A percentile compares a stretch with the other conserved stretches of the same genome.
Evolutionary conservation across 2,113 vertebrate species (phyloP).

Genomic region (Astatotilapia flaviijosephi): DNA sequence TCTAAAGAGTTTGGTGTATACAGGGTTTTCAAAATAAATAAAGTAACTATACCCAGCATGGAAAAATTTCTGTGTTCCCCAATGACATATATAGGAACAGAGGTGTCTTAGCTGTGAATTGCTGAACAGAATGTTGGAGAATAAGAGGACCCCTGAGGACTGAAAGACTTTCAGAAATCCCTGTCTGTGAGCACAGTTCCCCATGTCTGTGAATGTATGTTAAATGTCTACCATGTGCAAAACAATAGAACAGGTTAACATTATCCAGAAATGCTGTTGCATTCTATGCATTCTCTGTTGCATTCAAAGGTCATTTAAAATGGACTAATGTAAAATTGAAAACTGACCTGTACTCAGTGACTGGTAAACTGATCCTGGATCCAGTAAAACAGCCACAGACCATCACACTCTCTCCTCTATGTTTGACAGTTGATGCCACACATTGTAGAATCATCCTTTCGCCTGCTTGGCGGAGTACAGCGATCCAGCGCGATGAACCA

Average conservation of each 20-base stretch:
- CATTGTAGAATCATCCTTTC: neutral
- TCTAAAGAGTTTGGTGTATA: neutral
- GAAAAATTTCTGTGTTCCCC: neutral
- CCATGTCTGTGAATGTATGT: neutral
- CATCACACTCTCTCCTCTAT: neutral
- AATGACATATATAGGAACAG: neutral
- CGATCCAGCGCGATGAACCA: neutral
- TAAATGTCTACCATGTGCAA: neutral
- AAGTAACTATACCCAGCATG: neutral
- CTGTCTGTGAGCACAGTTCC: neutral
- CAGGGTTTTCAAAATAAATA: neutral
- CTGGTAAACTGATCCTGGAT: neutral
- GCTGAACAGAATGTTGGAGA: neutral
- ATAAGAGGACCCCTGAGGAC: neutral
- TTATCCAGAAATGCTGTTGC: neutral
- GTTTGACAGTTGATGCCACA: neutral
- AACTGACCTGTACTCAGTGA: neutral
- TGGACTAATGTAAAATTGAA: neutral
- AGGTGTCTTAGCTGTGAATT: neutral
- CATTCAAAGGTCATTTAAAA: neutral
- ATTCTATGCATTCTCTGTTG: neutral
- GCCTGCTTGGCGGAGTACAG: accelerated
- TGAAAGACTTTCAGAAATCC: neutral
- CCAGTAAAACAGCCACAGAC: neutral
- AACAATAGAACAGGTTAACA: neutral